These are phyloP conservation scores for Columba janthina DNA, from an alignment of 2,113 vertebrate species.

Conservation along the genomic window DNA sequence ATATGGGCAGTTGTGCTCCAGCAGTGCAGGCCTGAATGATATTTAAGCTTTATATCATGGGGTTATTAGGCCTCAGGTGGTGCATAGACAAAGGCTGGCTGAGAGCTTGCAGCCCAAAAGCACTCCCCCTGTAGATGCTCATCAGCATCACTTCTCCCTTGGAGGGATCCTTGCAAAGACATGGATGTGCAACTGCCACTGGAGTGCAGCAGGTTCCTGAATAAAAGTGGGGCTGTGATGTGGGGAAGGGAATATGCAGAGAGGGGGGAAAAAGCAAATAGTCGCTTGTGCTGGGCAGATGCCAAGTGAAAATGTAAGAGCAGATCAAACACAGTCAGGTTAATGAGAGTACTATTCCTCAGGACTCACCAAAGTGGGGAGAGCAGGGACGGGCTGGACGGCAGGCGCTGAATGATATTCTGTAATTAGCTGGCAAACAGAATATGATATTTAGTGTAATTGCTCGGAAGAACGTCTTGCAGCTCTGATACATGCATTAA, in stretches of 20 bases:
- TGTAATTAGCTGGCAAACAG: constrained; percentile 70
- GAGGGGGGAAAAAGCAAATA: not conserved
- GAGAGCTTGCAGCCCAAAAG: not conserved
- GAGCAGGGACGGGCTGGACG: not conserved
- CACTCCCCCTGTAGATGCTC: not conserved
- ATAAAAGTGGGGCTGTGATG: not conserved
- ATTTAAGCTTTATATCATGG: not conserved
- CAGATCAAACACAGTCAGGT: not conserved
- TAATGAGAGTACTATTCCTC: constrained; percentile 32
- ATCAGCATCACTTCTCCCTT: not conserved
- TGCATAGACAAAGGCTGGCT: not conserved
- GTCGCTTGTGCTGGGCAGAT: not conserved
- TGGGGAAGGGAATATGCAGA: not conserved
- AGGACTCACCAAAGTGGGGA: not conserved
- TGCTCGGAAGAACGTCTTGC: constrained; percentile 45
- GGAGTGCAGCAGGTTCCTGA: not conserved
- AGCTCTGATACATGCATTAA: not conserved
- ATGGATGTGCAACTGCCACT: not conserved
- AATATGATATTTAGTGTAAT: constrained; percentile 68
- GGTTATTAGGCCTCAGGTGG: not conserved
- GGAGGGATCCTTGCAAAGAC: not conserved
- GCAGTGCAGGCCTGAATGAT: not conserved
- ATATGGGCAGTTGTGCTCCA: not conserved
- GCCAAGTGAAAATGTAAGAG: constrained; percentile 3
- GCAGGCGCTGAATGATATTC: constrained; percentile 33